phyloP scores from a whole-genome alignment of 2,113 vertebrate species.

The Pteropus alecto region DNA sequence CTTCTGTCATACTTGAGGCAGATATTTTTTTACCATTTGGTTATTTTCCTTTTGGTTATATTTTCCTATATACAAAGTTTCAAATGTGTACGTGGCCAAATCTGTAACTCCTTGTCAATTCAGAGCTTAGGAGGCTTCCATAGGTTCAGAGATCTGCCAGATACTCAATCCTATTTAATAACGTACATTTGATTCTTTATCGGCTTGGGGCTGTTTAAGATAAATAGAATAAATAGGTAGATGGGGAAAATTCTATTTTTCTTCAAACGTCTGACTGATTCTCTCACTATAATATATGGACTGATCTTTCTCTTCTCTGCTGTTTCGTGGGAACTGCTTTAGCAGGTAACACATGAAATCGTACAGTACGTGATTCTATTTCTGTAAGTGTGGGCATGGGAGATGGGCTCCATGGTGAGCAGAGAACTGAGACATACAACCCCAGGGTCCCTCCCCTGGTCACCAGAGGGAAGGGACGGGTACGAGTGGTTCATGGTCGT shows the following conservation, averaged over 20 bases:
- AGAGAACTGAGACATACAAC: not conserved
- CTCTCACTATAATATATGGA: not conserved
- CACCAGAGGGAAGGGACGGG: not conserved
- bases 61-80: not conserved
- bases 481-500: not conserved
- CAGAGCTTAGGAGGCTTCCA: conserved; percentile 11
- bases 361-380: not conserved
- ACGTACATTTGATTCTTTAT: conserved; percentile 12
- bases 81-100: not conserved
- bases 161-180: not conserved
- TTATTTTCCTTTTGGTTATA: conserved; percentile 11
- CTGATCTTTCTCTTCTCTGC: not conserved
- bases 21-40: not conserved
- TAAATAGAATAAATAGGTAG: not conserved
- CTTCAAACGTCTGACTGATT: not conserved
- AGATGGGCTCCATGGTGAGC: not conserved
- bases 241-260: not conserved
- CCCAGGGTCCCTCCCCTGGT: not conserved
- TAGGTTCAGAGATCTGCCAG: not conserved
- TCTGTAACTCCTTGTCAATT: conserved; percentile 31
- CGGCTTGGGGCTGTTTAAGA: not conserved
- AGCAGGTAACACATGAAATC: not conserved
- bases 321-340: not conserved
- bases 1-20: not conserved
- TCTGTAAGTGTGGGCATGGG: not conserved